phyloP scores from a whole-genome alignment of 2,113 vertebrate species.

The Dromiciops gliroides region DNA sequence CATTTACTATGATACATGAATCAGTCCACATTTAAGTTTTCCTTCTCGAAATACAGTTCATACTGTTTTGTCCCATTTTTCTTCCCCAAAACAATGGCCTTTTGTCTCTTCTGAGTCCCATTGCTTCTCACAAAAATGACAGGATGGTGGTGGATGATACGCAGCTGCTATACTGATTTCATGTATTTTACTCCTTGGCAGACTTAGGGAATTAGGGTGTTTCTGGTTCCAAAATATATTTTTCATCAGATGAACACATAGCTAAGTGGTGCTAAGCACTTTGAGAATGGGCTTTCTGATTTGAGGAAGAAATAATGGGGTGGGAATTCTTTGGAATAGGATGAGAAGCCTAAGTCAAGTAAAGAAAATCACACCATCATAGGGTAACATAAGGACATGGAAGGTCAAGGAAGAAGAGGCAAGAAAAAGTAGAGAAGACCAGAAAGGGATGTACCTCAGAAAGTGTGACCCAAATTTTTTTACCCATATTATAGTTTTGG shows the following conservation, averaged over 20 bases:
- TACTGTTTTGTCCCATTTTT: background rate
- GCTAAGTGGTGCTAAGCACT: background rate
- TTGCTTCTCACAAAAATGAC: background rate
- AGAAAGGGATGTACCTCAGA: background rate
- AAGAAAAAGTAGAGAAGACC: background rate
- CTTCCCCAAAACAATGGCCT: background rate
- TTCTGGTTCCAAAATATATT: slow-evolving; percentile 1
- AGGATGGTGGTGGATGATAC: background rate
- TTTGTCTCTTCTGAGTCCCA: background rate
- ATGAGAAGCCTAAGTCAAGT: background rate
- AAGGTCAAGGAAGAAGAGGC: background rate
- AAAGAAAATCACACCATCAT: background rate
- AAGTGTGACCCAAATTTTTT: background rate
- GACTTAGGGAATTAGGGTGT: background rate
- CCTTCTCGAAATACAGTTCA: background rate
- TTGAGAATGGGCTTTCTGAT: background rate
- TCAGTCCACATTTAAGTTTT: background rate
- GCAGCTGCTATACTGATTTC: background rate
- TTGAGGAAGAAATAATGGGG: background rate
- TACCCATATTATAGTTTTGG: background rate
- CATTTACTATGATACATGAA: background rate
- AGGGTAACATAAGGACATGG: background rate
- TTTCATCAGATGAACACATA: background rate
- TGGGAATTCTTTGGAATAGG: slow-evolving; percentile 5
- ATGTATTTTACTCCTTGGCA: background rate